phyloP scores from a whole-genome alignment of 2,113 vertebrate genomes.

The Passer domesticus region DNA sequence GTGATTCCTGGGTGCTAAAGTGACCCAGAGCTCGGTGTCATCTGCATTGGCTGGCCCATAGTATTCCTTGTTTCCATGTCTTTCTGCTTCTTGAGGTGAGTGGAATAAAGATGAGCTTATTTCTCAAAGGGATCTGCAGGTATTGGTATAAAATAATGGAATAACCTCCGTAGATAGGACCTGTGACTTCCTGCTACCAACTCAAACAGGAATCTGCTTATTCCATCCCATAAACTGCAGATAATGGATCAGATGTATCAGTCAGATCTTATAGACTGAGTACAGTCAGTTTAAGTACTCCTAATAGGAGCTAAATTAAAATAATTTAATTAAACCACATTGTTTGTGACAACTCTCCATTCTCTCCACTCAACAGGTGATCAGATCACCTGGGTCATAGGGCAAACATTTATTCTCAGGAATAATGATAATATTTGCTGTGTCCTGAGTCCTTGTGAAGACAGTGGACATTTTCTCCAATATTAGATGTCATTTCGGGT shows the following conservation, averaged over 20 bases:
- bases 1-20: background rate
- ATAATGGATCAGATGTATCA: background rate
- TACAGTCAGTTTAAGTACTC: background rate
- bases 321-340: background rate
- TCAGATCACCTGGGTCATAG: background rate
- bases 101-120: background rate
- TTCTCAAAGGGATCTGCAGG: background rate
- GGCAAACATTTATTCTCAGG: background rate
- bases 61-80: background rate
- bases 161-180: background rate
- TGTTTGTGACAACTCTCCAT: background rate
- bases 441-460: background rate
- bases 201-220: background rate
- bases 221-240: background rate
- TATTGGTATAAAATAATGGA: background rate
- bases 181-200: background rate
- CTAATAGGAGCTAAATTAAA: background rate
- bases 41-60: background rate
- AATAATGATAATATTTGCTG: background rate
- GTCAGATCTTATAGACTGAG: background rate
- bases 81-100: background rate
- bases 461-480: background rate
- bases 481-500: background rate
- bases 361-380: background rate
- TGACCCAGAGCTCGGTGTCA: background rate